Percentiles rank a stretch among this genome's conserved stretches.
phyloP scores from a whole-genome alignment of 2,113 vertebrate genomes.

The Tympanuchus pallidicinctus region DNA sequence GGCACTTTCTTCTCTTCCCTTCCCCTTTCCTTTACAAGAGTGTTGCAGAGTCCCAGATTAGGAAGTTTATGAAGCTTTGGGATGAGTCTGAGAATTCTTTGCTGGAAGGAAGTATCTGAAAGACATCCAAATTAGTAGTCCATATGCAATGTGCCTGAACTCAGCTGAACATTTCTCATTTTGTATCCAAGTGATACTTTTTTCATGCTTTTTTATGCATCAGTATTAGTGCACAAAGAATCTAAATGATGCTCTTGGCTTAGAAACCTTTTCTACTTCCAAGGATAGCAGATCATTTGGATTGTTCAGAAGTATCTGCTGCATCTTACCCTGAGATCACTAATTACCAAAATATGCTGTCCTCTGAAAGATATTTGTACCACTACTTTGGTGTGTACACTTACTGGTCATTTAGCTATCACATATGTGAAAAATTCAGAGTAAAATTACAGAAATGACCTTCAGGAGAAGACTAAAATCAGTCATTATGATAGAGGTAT shows the following conservation, averaged over 20 bases:
- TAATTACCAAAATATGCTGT: not conserved
- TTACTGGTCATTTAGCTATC: not conserved
- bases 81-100: not conserved
- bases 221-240: conserved; percentile 7
- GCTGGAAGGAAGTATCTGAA: conserved; percentile 5
- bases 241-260: not conserved
- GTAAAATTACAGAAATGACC: not conserved
- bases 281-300: not conserved
- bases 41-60: not conserved
- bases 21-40: not conserved
- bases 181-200: conserved; percentile 9
- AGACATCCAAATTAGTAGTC: conserved; percentile 37
- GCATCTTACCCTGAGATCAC: not conserved
- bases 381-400: not conserved
- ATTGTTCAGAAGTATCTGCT: not conserved
- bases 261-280: conserved; percentile 19
- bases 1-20: not conserved
- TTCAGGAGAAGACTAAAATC: not conserved
- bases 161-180: conserved; percentile 35
- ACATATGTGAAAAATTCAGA: not conserved
- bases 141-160: not conserved
- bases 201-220: not conserved
- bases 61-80: not conserved
- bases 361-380: not conserved
- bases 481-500: not conserved